Evolutionary conservation across 2,888 invertebrate genomes (phyloP).

Genomic region (Ditylenchus weischeri): DNA sequence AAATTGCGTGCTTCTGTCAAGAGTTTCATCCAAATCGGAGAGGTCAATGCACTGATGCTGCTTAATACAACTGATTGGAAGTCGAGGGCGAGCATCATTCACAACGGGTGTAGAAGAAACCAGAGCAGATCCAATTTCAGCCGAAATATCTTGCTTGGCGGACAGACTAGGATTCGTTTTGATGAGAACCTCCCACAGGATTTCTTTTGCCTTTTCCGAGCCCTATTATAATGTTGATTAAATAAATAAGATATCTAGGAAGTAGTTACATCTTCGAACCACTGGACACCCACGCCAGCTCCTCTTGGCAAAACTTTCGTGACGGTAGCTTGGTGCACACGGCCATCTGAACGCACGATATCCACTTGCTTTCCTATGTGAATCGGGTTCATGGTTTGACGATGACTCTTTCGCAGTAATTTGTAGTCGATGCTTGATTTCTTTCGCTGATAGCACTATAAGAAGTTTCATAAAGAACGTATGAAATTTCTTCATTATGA

Average conservation of each 20-base stretch:
- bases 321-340: conserved; percentile 52
- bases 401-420: too few species aligned
- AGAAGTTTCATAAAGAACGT: neutral
- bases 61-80: too few species aligned
- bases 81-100: too few species aligned
- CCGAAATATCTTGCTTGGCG: too few species aligned
- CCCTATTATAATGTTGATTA: conserved; percentile 79
- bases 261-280: conserved; percentile 77
- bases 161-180: conserved; percentile 38
- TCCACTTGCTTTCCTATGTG: conserved; percentile 52
- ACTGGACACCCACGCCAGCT: conserved; percentile 92
- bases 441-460: neutral
- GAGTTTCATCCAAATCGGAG: too few species aligned
- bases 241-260: conserved; percentile 14
- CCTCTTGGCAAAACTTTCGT: conserved; percentile 74
- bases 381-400: conserved; percentile 21
- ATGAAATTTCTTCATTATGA: too few species aligned
- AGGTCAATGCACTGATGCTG: too few species aligned
- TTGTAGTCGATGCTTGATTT: too few species aligned
- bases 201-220: conserved; percentile 98
- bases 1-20: too few species aligned
- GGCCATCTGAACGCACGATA: conserved; percentile 53
- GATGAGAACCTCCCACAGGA: conserved; percentile 50
- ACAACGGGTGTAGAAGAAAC: too few species aligned
- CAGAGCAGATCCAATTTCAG: too few species aligned